Base-by-base conservation (phyloP, 1,140 invertebrate genomes). In the Sarcophaga peregrina region DNA sequence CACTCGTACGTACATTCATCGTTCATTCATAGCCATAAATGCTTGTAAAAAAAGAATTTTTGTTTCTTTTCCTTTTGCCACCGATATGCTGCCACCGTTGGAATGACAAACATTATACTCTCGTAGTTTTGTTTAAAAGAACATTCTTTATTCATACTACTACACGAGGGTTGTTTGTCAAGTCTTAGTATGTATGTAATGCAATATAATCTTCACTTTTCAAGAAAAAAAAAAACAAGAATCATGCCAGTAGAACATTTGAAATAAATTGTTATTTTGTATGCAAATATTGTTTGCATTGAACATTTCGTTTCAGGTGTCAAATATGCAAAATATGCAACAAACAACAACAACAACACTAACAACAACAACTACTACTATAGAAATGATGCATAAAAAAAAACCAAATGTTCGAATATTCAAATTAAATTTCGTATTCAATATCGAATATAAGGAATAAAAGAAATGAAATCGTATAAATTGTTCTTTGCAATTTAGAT, bases 401-500 rank as follows among this genome's bases (percentile, higher is more conserved):
- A 58, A n/a, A n/a, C n/a, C 13, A 1, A 58, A 58, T 58, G 6
- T n/a, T 58, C 54, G 13, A 13, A 54, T 37, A 58, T 58, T 58
- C 54, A 58, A 58, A 58, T n/a, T 13, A 10, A 54, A 15, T 54
- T 15, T 54, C 25, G 1, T n/a, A 58, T n/a, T 58, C 54, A 58
- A 58, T 37, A 37, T n/a, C 54, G 54, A 58, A 58, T 58, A 4
- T 37, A 37, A 37, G 25, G 25, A 37, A 37, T 37, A 37, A 37
- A 37, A 37, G 25, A 37, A 37, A 37, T 37, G 25, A 37, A 37
- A 37, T 37, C 25, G 25, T 37, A 58, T 58, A 58, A 58, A 58
- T 58, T 58, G 11, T 58, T 58, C 54, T 58, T 58, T 58, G 54
- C 54, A 58, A 58, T 58, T 58, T 58, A 58, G n/a, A 58, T 58